Evolutionary conservation across 2,113 vertebrate genomes (phyloP).

Genomic region (Setophaga coronata): DNA sequence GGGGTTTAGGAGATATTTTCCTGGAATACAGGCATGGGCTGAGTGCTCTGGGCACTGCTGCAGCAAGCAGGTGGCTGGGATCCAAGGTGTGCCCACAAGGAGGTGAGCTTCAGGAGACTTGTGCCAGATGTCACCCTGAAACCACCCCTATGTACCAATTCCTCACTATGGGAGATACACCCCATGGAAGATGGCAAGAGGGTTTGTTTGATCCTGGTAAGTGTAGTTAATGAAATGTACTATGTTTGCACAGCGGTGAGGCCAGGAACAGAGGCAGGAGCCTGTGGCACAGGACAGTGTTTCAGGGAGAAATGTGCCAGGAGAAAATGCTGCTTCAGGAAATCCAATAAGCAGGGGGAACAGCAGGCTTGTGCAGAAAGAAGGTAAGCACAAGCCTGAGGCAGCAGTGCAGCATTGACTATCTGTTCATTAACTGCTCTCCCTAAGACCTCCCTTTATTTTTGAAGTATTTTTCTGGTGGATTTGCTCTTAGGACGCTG

Average conservation of each 20-base stretch:
- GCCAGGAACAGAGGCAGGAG: background rate
- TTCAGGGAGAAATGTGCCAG: rapidly evolving
- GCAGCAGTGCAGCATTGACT: background rate
- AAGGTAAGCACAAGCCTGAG: no score
- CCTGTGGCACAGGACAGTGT: rapidly evolving
- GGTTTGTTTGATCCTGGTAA: rapidly evolving
- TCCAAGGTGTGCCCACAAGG: rapidly evolving
- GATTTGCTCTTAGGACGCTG: background rate
- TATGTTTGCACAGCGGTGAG: background rate
- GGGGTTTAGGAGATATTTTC: background rate
- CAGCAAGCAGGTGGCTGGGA: no score
- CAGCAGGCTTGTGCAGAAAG: rapidly evolving
- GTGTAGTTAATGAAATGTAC: background rate
- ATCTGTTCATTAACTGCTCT: background rate
- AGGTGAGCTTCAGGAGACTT: background rate
- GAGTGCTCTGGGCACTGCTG: background rate
- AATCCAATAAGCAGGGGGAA: background rate
- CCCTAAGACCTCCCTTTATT: background rate
- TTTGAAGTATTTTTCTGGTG: background rate
- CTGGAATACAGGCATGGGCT: background rate
- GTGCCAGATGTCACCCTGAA: background rate
- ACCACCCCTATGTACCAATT: background rate
- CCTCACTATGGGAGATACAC: background rate
- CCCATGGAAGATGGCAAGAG: background rate
- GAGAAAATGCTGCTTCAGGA: background rate